Base-by-base conservation (phyloP, 1,140 invertebrate genomes). In the Geopemphigus sp. region DNA sequence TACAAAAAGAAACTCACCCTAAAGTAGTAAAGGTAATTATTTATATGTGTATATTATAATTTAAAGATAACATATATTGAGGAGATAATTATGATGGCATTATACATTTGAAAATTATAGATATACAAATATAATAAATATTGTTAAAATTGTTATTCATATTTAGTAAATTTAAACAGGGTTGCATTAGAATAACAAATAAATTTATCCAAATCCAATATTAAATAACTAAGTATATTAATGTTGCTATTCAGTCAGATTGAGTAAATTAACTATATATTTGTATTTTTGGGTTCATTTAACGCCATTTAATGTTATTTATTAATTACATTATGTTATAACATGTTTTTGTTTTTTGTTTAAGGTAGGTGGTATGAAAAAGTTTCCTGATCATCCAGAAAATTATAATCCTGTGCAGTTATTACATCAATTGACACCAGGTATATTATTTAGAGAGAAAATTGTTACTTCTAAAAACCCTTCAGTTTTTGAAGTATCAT, bases 301-400 rank as follows among this genome's bases (percentile, higher is more conserved):
- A n/a, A n/a, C n/a, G n/a, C n/a, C n/a, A n/a, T n/a, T n/a, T n/a
- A n/a, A n/a, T n/a, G n/a, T n/a, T n/a, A n/a, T n/a, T n/a, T n/a
- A n/a, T n/a, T n/a, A 3, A 39, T 8, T 39, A 8, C 8, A 39
- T 39, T 39, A 5, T 24, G 39, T 39, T 57, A 11, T 76, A 22
- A 76, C 4, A 6, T n/a, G n/a, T 76, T 47, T 45, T 12, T 1
- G 2, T 3, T 14, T 47, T 68, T 47, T 50, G 24, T 76, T 76
- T 59, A 50, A 78, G 74, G 1, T 32, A 11, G 39, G 39, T 53
- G 74, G 57, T 26, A 78, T 78, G 74, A 78, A 61, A 61, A 78
- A 63, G 17, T 78, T 78, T 47, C 74, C 74, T 1, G 15, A 63
- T 12, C 24, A 78, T 2, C 74, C 74, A 45, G 17, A 8, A 19